Evolutionary conservation across 2,888 invertebrate genomes (phyloP).

Genomic region (Sycophila texana): DNA sequence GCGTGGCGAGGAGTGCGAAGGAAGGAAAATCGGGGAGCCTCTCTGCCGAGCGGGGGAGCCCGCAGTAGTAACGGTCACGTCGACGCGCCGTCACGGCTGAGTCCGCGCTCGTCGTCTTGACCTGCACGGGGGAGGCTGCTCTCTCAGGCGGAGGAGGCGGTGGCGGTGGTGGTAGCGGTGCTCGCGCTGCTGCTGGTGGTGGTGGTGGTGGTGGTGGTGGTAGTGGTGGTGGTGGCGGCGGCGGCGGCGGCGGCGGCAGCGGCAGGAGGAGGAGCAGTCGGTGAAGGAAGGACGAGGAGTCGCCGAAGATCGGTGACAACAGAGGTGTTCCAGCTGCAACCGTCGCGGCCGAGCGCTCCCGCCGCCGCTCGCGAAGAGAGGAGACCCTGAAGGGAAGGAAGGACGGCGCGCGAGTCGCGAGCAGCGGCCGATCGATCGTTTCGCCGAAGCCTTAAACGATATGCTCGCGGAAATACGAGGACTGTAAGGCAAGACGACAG

Average conservation of each 20-base stretch:
- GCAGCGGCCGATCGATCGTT: constrained; percentile 1
- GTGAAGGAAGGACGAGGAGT: constrained; percentile 14
- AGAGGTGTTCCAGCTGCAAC: constrained; percentile 35
- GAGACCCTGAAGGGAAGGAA: background rate
- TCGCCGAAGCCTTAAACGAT: constrained; percentile 18
- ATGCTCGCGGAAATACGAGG: constrained; percentile 15
- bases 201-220: constrained; percentile 34
- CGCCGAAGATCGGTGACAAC: constrained; percentile 36
- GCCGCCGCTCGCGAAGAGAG: constrained; percentile 30
- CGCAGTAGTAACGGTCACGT: background rate
- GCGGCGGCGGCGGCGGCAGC: constrained; percentile 12
- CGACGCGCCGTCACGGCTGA: background rate
- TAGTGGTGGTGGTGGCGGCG: constrained; percentile 13
- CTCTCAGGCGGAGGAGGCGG: background rate
- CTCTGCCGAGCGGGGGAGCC: background rate
- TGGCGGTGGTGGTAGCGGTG: background rate
- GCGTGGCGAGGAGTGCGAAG: background rate
- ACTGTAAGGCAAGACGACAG: constrained; percentile 25
- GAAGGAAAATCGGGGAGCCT: background rate
- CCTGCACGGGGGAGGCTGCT: constrained; percentile 23
- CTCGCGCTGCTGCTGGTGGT: constrained; percentile 1
- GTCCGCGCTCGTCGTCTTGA: constrained; percentile 9
- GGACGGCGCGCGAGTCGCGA: background rate
- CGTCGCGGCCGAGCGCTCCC: constrained; percentile 30
- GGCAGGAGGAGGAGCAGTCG: no score